Evolutionary conservation across 2,113 vertebrate species (phyloP).

Genomic region (Clarias batrachus): DNA sequence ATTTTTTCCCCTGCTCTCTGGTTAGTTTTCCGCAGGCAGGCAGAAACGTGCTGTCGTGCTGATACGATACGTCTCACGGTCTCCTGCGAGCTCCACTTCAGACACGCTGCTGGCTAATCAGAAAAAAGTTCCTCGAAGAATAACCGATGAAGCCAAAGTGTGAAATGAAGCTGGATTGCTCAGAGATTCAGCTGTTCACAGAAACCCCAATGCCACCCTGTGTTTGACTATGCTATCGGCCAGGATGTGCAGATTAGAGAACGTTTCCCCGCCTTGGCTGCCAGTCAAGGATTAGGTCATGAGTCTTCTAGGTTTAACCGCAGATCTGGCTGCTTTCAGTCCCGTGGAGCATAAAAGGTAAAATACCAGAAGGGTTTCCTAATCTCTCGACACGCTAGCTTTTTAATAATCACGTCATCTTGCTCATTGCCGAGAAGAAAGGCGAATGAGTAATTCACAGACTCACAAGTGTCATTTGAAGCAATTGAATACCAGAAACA

Average conservation of each 20-base stretch:
- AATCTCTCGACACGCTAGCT: constrained; percentile 6
- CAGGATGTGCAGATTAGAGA: constrained; percentile 14
- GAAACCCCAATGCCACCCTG: constrained; percentile 32
- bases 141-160: background rate
- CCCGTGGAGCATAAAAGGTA: constrained; percentile 2
- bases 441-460: background rate
- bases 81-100: background rate
- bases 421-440: background rate
- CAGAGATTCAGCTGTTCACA: constrained; percentile 39
- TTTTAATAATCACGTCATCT: background rate
- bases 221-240: background rate
- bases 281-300: constrained; percentile 42
- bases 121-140: constrained; percentile 10
- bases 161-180: constrained; percentile 26
- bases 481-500: background rate
- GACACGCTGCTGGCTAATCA: background rate
- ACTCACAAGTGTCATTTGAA: background rate
- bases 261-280: constrained; percentile 8
- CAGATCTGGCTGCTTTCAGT: constrained; percentile 25
- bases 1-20: too few relatives aligned
- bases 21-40: background rate
- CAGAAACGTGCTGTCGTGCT: background rate
- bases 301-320: constrained; percentile 28
- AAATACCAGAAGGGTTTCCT: constrained; percentile 21
- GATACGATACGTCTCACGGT: background rate